Evolutionary conservation across 2,113 vertebrate species (phyloP), one percentile per base, ranked within the genome.

Genomic region (Lepus timidus): DNA sequence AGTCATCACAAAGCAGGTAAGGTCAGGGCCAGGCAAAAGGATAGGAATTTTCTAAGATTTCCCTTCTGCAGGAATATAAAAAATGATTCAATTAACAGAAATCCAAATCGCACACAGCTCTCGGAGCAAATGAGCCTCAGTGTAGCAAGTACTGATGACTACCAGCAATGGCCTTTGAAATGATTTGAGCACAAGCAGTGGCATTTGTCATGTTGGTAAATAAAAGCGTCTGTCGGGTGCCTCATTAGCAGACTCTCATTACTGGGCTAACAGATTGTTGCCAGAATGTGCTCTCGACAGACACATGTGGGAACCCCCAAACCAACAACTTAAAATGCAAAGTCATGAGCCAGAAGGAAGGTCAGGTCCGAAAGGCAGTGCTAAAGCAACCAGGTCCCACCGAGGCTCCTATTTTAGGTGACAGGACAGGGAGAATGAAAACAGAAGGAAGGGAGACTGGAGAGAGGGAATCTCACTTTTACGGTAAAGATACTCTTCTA

Each of bases 191-290:
- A 81, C 29, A 79, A 95, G 84, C 36, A 73, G 90, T 68, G 22
- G 89, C 71, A 76, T 94, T 92, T 91, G 88, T 95, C 94, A 96
- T 95, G 71, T 94, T 49, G 52, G 91, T 90, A 96, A 96, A 96
- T 97, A 93, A 93, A 92, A 25, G 36, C 3, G 25, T 83, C 90
- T 88, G 89, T 75, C 4, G 7, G 83, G 76, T 75, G 44, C 62
- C 95, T 90, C 96, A 84, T 97, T 96, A 96, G 76, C 85, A 90
- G 88, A 91, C 61, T 58, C 71, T 94, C 91, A 95, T 94, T 94
- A 87, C 91, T 11, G 20, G 64, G 52, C 67, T 94, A 83, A 93
- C 93, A 96, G 94, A 96, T 87, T 94, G 85, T 71, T 71, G 75
- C 51, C 1, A 11, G 91, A 97, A 96, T 73, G 70, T 12, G 39